Percentiles rank a stretch among this genome's conserved stretches.
Evolutionary conservation across 2,797 vertebrate genomes (phyloP).

Genomic region (Muscicapa comitata): DNA sequence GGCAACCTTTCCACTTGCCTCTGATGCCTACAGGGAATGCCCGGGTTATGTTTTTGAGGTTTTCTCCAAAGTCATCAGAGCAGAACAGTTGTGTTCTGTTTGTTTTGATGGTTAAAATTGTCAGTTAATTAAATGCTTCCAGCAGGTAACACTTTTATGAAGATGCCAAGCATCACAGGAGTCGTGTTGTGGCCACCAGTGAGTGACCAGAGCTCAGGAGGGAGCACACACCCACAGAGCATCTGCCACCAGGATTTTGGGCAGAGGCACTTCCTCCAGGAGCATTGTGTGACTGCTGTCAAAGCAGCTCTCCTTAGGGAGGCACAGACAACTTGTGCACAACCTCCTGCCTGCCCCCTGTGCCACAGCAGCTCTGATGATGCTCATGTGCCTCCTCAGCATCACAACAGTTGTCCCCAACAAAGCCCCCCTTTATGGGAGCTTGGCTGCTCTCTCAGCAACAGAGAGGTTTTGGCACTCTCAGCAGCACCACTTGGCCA

Average conservation of each 20-base stretch:
- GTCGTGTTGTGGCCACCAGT: background rate
- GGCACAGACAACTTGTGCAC: background rate
- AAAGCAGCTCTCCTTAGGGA: background rate
- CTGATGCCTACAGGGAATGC: background rate
- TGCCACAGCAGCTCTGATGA: background rate
- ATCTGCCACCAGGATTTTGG: background rate
- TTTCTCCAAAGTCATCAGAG: background rate
- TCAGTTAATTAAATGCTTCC: slow-evolving; percentile 4
- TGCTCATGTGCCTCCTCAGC: background rate
- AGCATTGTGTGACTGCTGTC: background rate
- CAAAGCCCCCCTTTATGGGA: background rate
- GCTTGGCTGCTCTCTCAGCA: background rate
- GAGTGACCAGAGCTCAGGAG: background rate
- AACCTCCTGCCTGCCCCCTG: background rate
- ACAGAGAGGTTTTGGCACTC: background rate
- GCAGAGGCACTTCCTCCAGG: background rate
- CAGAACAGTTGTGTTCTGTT: background rate
- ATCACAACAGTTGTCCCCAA: background rate
- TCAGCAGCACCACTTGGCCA: background rate
- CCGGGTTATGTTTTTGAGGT: background rate
- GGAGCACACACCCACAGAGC: background rate
- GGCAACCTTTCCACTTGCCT: background rate
- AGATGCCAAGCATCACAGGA: background rate
- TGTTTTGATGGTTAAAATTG: background rate
- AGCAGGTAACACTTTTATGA: background rate